Evolutionary conservation across 2,797 vertebrate genomes (phyloP).

Genomic region (Channa striata): DNA sequence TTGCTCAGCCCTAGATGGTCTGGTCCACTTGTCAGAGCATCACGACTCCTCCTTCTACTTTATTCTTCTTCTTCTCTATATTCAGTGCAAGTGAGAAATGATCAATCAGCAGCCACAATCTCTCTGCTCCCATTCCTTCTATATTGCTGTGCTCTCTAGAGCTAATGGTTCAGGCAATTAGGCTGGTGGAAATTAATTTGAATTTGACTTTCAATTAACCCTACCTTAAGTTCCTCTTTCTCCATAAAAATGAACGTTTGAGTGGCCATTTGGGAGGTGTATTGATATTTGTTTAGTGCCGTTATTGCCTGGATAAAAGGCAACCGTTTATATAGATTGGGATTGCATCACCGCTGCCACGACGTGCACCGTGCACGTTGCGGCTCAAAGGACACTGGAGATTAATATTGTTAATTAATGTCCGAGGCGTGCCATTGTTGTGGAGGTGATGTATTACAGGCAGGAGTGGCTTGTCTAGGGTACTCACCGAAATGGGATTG

Average conservation of each 20-base stretch:
- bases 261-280: conserved; percentile 83
- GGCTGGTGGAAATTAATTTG: conserved; percentile 84
- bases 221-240: conserved; percentile 81
- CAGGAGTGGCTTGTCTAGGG: conserved; percentile 81
- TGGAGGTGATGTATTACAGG: conserved; percentile 84
- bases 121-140: conserved; percentile 47
- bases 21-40: conserved; percentile 78
- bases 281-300: conserved; percentile 90
- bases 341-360: conserved; percentile 82
- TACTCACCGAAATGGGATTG: conserved; percentile 86
- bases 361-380: conserved; percentile 61
- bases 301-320: conserved; percentile 81
- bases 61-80: conserved; percentile 27
- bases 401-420: conserved; percentile 87
- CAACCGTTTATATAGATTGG: conserved; percentile 83
- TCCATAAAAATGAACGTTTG: conserved; percentile 85
- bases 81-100: conserved; percentile 80
- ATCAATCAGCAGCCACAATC: conserved; percentile 70
- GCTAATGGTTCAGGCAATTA: conserved; percentile 88
- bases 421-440: conserved; percentile 83
- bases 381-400: conserved; percentile 81
- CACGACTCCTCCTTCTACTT: conserved; percentile 68
- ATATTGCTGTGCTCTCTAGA: conserved; percentile 63
- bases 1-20: conserved; percentile 66
- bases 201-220: conserved; percentile 92